These are phyloP conservation scores for Noctua pronuba DNA, from an alignment of 2,888 invertebrate species.

Conservation along the genomic window DNA sequence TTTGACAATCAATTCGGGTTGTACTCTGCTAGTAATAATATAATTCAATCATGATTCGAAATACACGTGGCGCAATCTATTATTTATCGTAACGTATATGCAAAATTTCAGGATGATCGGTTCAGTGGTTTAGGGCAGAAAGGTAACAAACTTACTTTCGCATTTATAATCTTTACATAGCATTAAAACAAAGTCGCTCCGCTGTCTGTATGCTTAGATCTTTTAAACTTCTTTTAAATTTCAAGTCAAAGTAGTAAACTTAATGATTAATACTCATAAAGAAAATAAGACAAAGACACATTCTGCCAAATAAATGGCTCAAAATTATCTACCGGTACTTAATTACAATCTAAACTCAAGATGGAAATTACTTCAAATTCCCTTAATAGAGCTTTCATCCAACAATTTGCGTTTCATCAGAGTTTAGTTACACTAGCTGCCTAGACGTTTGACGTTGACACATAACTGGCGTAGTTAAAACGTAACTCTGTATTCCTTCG, in stretches of 20 bases:
- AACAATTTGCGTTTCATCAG: not conserved
- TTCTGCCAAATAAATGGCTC: conserved; percentile 10
- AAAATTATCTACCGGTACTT: conserved; percentile 7
- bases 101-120: no score
- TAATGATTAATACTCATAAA: not conserved
- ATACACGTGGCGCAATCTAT: no score
- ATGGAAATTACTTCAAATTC: conserved; percentile 3
- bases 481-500: conserved; percentile 18
- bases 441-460: conserved; percentile 14
- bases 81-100: no score
- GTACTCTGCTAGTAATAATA: no score
- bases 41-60: no score
- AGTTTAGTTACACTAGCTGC: conserved; percentile 27
- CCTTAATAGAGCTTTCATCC: conserved; percentile 5
- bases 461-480: conserved; percentile 1
- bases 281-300: not conserved
- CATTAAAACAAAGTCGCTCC: no score
- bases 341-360: conserved; percentile 5
- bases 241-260: not conserved
- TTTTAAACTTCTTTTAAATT: no score
- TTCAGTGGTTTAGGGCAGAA: no score
- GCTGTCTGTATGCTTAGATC: no score
- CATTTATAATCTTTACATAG: no score
- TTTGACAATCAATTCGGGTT: no score
- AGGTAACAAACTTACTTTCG: no score